phyloP scores from a whole-genome alignment of 2,888 invertebrate species.

The Andrena fulva region DNA sequence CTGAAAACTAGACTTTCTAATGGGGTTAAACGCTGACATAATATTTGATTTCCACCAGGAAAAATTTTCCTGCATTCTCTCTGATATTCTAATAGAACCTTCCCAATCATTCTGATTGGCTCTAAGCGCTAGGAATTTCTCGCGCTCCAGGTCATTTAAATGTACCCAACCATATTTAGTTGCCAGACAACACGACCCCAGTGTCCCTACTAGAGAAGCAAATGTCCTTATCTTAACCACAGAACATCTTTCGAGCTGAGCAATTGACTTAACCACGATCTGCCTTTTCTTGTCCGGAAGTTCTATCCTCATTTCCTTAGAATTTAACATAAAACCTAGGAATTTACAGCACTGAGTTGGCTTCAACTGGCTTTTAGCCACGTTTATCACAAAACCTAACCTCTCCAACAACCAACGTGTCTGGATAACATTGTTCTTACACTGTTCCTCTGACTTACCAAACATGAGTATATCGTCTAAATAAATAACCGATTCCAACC shows the following conservation, averaged over 20 bases:
- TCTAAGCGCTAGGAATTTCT: not conserved
- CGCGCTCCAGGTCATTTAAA: not conserved
- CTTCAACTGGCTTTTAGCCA: too few species aligned
- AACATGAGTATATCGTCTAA: not conserved
- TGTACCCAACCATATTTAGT: not conserved
- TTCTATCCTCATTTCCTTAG: not conserved
- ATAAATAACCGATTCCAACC: not conserved
- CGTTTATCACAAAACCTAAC: not conserved
- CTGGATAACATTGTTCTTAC: not conserved
- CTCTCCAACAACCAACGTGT: not conserved
- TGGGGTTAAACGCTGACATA: not conserved
- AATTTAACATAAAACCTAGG: too few species aligned
- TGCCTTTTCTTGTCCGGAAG: not conserved
- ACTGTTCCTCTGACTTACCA: not conserved
- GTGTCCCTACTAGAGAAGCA: not conserved
- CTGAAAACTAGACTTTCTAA: not conserved
- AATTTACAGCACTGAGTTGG: too few species aligned
- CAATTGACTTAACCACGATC: too few species aligned
- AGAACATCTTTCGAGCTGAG: too few species aligned
- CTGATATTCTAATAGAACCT: not conserved
- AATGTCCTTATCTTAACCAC: too few species aligned
- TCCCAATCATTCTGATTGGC: not conserved
- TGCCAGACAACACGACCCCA: not conserved
- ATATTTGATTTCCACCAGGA: not conserved
- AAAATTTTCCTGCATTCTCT: not conserved